Base-by-base conservation (phyloP, 2,797 vertebrate genomes). In the Babyrousa celebensis region DNA sequence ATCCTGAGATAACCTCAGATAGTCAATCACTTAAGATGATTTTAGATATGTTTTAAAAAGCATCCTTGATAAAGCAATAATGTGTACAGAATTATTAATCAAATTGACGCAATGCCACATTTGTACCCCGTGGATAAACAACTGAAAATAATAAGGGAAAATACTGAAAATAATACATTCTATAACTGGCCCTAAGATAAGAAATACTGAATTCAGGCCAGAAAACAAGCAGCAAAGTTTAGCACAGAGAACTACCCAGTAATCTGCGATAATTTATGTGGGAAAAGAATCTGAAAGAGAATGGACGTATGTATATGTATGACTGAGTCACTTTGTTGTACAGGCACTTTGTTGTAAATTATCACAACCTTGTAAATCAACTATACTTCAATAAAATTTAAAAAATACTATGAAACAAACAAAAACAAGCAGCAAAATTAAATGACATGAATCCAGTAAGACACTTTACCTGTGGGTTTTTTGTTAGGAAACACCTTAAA, bases 41-140 rank as follows among this genome's bases (percentile, higher is more conserved):
- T 56, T 86, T 56, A 20, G 15, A 25, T 60, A 48, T 68, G 10
- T 83, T 95, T 9, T 85, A 48, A 78, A 79, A 60, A 96, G 77
- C 62, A 78, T 58, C 25, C 5, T 29, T 83, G 70, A 71, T 60
- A 88, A 60, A 83, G 58, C 52, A 75, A 84, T 84, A 95, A 21
- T 65, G n/a, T 85, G 43, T 14, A 32, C 3, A 48, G 80, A 56
- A 89, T 75, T 95, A 85, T 52, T 65, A 82, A 82, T 68, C 36
- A 18, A 72, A 62, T 23, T 3, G 6, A 89, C 3, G 48, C 1
- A 67, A 40, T 18, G 27, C 25, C 67, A 71, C 23, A 4, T 23
- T 32, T 68, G 12, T 63, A 84, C 5, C 4, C 25, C 17, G 11
- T 25, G 14, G n/a, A 72, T 83, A 48, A 32, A 74, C 6, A 87